Evolutionary conservation across 1,140 invertebrate genomes (phyloP), one percentile per base, ranked within the genome.

Genomic region (Diploscapter pachys): DNA sequence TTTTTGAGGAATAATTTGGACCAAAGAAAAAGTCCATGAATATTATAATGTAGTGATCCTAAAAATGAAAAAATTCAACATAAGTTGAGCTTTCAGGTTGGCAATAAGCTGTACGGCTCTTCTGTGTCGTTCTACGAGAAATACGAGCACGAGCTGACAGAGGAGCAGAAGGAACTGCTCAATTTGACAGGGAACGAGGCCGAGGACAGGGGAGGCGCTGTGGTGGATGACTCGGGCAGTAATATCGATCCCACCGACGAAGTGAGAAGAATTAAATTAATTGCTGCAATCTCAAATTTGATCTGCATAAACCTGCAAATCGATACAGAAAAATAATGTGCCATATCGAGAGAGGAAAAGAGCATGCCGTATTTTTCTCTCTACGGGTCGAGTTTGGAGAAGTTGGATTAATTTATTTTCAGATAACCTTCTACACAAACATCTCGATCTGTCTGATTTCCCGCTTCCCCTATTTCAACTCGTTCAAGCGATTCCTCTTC

Each of bases 401-500:
- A 31, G 31, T 31, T 31, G 4, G 5, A n/a, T 64, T 13, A 3
- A 64, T 31, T 13, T 72, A 48, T 55, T 75, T 81, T 67, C 53
- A 82, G 82, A 57, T 78, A 6, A 91, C 90, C 9, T 88, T 96
- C 80, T 92, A 98, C 87, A 91, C 92, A 61, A 96, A 93, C 87
- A 98, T 98, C 87, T 92, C 92, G 74, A 93, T 99, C 75, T 98
- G 96, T 86, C 88, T 99, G 66, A 87, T 99, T 5, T 98, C 95
- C 2, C 91, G 94, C 80, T 96, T 94, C 92, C 96, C 96, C 4
- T 98, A 99, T 87, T 98, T 97, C 82, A 93, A 97, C 82, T 93
- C 94, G 0, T 99, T 98, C 83, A 93, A 96, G 86, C 91, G 91
- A 77, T 92, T 92, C 87, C 86, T 93, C 9, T 88, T 88, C 63